Percentiles rank a stretch among this genome's conserved stretches.
Evolutionary conservation across 2,797 vertebrate genomes (phyloP).

Genomic region (Tiaroga cobitis): DNA sequence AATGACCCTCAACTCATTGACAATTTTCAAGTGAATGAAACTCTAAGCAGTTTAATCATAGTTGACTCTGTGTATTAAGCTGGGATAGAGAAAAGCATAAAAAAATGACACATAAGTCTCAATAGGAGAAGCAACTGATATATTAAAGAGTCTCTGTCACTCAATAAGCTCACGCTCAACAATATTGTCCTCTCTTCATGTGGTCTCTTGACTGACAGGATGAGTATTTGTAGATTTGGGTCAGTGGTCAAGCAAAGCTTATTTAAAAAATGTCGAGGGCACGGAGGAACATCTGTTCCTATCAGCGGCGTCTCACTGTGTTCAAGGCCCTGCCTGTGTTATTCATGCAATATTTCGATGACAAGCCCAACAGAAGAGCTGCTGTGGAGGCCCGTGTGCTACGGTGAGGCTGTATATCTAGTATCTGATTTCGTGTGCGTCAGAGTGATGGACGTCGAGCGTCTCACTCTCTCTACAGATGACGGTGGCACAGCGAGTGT

Average conservation of each 20-base stretch:
- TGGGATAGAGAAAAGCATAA: neutral
- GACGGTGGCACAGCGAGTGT: slow-evolving; percentile 59
- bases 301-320: slow-evolving; percentile 72
- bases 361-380: slow-evolving; percentile 62
- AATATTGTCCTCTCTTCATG: neutral
- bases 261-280: slow-evolving; percentile 67
- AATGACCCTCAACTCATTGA: neutral
- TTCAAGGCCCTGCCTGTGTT: slow-evolving; percentile 72
- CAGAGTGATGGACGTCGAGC: slow-evolving; percentile 43
- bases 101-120: neutral
- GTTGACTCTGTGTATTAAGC: neutral
- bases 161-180: slow-evolving; percentile 10
- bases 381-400: neutral
- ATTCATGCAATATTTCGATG: slow-evolving; percentile 81
- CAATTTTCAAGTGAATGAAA: neutral
- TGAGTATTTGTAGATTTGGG: slow-evolving; percentile 46
- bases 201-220: slow-evolving; percentile 52
- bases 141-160: neutral
- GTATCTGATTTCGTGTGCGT: slow-evolving; percentile 64
- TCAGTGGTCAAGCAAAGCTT: slow-evolving; percentile 62
- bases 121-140: neutral
- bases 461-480: slow-evolving; percentile 35
- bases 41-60: neutral
- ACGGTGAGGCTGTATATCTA: slow-evolving; percentile 54
- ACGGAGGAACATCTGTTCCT: slow-evolving; percentile 72